Evolutionary conservation across 2,113 vertebrate species (phyloP).

Genomic region (Rhegmatorhina hoffmannsi): DNA sequence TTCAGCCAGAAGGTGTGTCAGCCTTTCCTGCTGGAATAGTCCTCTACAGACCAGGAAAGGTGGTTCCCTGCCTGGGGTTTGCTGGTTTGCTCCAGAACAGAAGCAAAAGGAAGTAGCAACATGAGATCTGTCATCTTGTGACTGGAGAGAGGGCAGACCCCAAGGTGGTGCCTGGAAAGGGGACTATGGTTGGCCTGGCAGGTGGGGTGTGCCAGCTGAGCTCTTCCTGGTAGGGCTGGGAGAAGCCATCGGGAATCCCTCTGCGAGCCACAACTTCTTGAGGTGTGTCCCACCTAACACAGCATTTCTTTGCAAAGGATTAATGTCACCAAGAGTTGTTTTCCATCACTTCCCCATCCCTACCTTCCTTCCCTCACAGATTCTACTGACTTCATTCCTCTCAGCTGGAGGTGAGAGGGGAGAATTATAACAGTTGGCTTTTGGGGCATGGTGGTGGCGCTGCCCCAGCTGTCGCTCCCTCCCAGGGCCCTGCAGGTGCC

Average conservation of each 20-base stretch:
- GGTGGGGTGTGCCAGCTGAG: background rate
- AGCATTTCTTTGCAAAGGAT: background rate
- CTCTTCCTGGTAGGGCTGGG: background rate
- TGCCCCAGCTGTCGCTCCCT: background rate
- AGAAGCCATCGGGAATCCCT: background rate
- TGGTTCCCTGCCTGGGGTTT: background rate
- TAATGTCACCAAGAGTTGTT: background rate
- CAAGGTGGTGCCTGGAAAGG: background rate
- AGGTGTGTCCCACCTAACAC: background rate
- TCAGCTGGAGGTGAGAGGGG: background rate
- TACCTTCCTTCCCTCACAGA: background rate
- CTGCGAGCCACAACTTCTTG: background rate
- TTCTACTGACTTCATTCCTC: background rate
- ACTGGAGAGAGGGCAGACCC: background rate
- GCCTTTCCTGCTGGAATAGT: background rate
- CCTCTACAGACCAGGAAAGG: background rate
- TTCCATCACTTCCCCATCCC: background rate
- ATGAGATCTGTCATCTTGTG: background rate
- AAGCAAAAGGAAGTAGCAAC: background rate
- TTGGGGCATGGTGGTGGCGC: background rate
- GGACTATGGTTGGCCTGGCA: background rate
- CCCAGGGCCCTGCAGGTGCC: background rate
- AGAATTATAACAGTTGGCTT: rapidly evolving
- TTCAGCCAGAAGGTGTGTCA: background rate
- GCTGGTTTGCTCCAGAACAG: background rate